Evolutionary conservation across 30 jellyfish, hydroid and myxozoan species (phyloP), one percentile per base, ranked within the genome.

Genomic region (Haliclystus octoradiatus): DNA sequence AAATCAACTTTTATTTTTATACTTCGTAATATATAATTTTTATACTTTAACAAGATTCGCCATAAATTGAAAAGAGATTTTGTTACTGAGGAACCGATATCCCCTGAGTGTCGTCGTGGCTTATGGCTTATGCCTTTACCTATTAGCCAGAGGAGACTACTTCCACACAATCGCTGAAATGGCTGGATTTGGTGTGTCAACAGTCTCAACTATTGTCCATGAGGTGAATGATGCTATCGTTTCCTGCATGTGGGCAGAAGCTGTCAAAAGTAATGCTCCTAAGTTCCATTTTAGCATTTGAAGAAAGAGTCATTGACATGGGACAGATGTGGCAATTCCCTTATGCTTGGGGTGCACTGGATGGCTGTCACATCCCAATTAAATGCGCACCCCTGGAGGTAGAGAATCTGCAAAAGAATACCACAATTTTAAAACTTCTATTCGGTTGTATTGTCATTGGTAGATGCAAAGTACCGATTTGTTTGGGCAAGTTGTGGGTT

Each of bases 381-480:
- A 77, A 77, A 52, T 77, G 89, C 75, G 79, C 87, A 27, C n/a
- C n/a, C 87, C 87, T 63, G 87, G 87, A 29, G 87, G 87, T 26
- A 52, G 51, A 23, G 64, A 35, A 31, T 50, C 87, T 33, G 24
- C 75, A 50, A 73, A 81, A 75, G 86, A 81, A 34, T 79, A 70
- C 49, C 79, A 65, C 30, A 69, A 79, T 63, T 70, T 69, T 49
- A 79, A 47, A 75, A 75, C 73, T 65, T 81, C 31, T 72, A 81
- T 72, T 81, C 78, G 7, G 62, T 81, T 68, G 81, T 81, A 26
- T 49, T 81, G 88, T 70, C 87, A 26, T 50, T 73, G 73, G 94
- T 81, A 9, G 87, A 60, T 68, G 83, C 83, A 3, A 81, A 73
- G 68, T 72, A 68, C 60, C 72, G 83, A 34, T 81, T 74, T 63